phyloP scores from a whole-genome alignment of 2,113 vertebrate species.

The Rynchops niger region DNA sequence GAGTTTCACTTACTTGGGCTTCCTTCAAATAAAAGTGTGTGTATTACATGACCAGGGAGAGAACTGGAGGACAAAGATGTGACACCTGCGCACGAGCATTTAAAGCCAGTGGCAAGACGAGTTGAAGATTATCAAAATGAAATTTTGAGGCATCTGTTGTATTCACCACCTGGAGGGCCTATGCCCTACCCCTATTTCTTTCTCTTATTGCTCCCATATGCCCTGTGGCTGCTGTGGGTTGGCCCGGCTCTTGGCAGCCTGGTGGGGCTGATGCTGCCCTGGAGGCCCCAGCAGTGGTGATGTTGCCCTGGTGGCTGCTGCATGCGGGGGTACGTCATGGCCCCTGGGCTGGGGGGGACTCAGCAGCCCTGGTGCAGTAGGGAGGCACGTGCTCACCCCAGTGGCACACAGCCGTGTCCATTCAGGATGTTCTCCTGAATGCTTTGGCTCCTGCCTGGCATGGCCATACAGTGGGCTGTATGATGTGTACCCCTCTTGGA shows the following conservation, averaged over 20 bases:
- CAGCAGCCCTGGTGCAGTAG: not conserved
- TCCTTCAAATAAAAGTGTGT: constrained; percentile 16
- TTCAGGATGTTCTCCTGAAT: not conserved
- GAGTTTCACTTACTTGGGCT: not conserved
- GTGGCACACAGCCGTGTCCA: fast-evolving
- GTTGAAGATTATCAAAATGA: not conserved
- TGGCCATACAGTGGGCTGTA: not conserved
- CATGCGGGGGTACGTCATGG: fast-evolving
- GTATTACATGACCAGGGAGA: not conserved
- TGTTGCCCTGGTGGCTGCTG: not conserved
- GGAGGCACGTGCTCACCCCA: not conserved
- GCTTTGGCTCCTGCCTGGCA: not conserved
- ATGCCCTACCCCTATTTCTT: not conserved
- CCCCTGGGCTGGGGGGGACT: fast-evolving
- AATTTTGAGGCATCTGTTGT: not conserved
- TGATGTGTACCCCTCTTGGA: not conserved
- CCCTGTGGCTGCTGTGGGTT: not conserved
- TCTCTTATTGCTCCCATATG: not conserved
- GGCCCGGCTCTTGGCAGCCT: not conserved
- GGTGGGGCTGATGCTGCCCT: not conserved
- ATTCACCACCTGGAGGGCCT: not conserved
- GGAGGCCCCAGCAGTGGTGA: fast-evolving
- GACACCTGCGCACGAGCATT: not conserved
- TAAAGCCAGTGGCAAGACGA: not conserved
- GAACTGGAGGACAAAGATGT: not conserved